Percentiles rank a stretch among this genome's conserved stretches.
Evolutionary conservation across 2,888 invertebrate species (phyloP).

Genomic region (Parnassius smintheus): DNA sequence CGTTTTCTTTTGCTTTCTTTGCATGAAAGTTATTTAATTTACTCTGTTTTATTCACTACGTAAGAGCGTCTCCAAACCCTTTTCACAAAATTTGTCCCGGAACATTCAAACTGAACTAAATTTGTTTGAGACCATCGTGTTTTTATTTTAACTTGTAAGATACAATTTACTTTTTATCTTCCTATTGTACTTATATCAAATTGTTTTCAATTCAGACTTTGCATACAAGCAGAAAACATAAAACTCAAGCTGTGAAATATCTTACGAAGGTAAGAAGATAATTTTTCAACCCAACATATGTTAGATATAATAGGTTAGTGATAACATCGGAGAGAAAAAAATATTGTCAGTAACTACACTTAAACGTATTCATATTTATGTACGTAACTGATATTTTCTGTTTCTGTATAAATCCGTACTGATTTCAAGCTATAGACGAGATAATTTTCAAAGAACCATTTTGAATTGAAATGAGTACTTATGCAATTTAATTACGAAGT

Average conservation of each 20-base stretch:
- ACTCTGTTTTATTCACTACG: constrained; percentile 56
- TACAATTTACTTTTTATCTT: constrained; percentile 69
- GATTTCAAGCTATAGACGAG: constrained; percentile 19
- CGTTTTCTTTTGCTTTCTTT: constrained; percentile 49
- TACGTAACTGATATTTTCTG: constrained; percentile 10
- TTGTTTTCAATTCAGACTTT: constrained; percentile 52
- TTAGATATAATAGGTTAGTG: constrained; percentile 26
- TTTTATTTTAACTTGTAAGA: constrained; percentile 69
- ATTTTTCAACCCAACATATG: constrained; percentile 24
- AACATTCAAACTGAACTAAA: constrained; percentile 74
- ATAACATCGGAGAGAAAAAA: constrained; percentile 22
- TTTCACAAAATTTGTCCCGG: constrained; percentile 68
- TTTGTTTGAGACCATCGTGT: constrained; percentile 67
- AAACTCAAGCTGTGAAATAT: constrained; percentile 22
- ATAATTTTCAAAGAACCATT: constrained; percentile 22
- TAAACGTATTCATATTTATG: constrained; percentile 7
- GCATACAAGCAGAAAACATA: constrained; percentile 28
- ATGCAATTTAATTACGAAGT: constrained; percentile 22
- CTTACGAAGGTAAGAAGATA: constrained; percentile 26
- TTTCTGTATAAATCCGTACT: constrained; percentile 9
- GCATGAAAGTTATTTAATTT: constrained; percentile 69
- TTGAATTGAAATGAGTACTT: constrained; percentile 25
- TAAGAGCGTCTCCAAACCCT: constrained; percentile 59
- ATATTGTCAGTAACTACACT: constrained; percentile 23
- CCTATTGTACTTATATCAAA: constrained; percentile 69